Conservation (phyloP, 2,113 vertebrate genomes). For the Nymphicus hollandicus region DNA sequence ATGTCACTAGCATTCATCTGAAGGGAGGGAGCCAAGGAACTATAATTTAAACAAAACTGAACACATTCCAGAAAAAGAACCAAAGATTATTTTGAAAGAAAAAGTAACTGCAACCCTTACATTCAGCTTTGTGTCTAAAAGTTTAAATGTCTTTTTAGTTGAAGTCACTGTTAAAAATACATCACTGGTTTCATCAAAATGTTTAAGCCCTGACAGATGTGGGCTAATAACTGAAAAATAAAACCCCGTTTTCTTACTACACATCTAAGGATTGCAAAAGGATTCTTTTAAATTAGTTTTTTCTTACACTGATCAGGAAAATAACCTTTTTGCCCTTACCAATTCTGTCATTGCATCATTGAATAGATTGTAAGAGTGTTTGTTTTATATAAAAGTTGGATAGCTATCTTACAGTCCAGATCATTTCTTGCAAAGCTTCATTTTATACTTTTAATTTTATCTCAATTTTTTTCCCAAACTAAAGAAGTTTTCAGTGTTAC, state of each 20-base stretch:
- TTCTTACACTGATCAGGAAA: neutral
- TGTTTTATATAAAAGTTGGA: neutral
- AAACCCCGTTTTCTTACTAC: neutral
- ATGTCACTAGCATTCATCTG: neutral
- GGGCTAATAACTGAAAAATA: neutral
- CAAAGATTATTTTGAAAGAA: neutral
- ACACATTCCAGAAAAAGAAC: neutral
- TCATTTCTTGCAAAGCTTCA: neutral
- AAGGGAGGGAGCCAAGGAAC: neutral
- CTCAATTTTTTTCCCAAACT: neutral
- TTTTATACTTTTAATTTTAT: neutral
- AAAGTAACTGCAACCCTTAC: neutral
- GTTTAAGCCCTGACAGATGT: neutral
- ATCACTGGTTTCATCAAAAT: neutral
- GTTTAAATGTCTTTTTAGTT: neutral
- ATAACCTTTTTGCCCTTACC: neutral
- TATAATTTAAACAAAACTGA: neutral
- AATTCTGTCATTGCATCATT: neutral
- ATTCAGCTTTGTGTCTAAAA: neutral
- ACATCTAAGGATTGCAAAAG: neutral
- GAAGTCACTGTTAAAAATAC: neutral
- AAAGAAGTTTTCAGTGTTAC: neutral
- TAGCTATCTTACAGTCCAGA: neutral
- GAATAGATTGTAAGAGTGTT: neutral
- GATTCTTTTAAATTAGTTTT: neutral